Evolutionary conservation across 23 tunicate species (phyloP), one percentile per base, ranked within the genome.

Genomic region (Ciona savignyi): DNA sequence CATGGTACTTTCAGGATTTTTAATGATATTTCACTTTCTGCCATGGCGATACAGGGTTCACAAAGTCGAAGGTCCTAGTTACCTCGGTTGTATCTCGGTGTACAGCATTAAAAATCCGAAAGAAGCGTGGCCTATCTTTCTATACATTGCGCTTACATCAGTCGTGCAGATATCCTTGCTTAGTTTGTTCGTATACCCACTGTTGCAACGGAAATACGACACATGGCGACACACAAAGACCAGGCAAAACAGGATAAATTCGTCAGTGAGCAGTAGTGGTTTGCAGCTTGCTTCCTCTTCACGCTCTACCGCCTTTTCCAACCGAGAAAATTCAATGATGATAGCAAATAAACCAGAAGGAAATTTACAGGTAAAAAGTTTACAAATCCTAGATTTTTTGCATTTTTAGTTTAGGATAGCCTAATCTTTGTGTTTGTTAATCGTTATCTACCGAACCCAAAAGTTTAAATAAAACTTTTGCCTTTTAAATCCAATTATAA

Each of bases 31-130:
- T 35, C 81, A 88, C 68, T 24, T 88, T 20, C 62, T 88, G 6
- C 96, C 96, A 3, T 30, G 33, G 27, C 34, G 86, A 60, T 88
- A 81, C 76, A 34, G 62, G 63, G 84, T 80, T 2, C 78, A 73
- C 42, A 29, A 49, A 2, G 21, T 34, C 30, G 29, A 26, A 22
- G 80, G 75, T 0, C 25, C 60, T 0, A 0, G 23, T 6, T 88
- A 77, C 28, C 29, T 77, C 4, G 96, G 96, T 25, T 88, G 96
- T 72, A 72, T 88, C 23, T 60, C 96, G 25, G 62, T 72, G 1
- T 82, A 88, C 75, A 78, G 77, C 76, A 33, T 81, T 25, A 34
- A 27, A 0, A 77, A 88, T 23, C 60, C 67, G 30, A 29, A 77
- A 21, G 87, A 88, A 15, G 79, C 73, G 1, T 77, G 82, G 80